Base-by-base conservation (phyloP, 2,888 invertebrate genomes). In the Coronaproctus castanopsis region DNA sequence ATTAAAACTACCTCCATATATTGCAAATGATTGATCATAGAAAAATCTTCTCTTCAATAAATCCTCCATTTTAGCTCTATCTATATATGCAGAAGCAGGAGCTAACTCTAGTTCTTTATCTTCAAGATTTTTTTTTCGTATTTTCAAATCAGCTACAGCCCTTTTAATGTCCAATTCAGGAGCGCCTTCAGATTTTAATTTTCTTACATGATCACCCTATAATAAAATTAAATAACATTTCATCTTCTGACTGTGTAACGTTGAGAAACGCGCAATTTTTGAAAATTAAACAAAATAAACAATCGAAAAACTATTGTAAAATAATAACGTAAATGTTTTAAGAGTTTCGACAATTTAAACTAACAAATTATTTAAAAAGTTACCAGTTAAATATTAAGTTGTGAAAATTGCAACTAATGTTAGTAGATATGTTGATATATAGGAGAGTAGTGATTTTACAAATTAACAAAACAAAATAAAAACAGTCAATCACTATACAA, bases 1-100 rank as follows among this genome's bases (percentile, higher is more conserved):
- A n/a, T n/a, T n/a, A n/a, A n/a, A n/a, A n/a, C n/a, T n/a, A 75
- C 97, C 98, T 66, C 98, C 98, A 75, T 99, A 99, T 67, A 99
- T 98, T 1, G 97, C 92, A 76, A 99, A 99, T 1, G 96, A 95
- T 71, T 96, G 96, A 71, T 97, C 97, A 73, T 85, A 93, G 73
- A 97, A 99, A 73, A 99, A 99, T 64, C 96, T 79, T 65, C 97
- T 80, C 71, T 96, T 97, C 50, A 98, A 77, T 2, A 98, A 77
- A 75, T 98, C 97, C 73, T 98, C 97, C 87, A 98, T 87, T 74
- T 88, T 88, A 0, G 87, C 77, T 55, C 96, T 78, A 71, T 98
- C 96, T 71, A 98, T 92, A 14, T 80, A 78, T 14, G 81, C 78
- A 0, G 76, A 71, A 2, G 76, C 72, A 2, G 87, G 86, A 2